Evolutionary conservation across 2,797 vertebrate species (phyloP), one percentile per base, ranked within the genome.

Genomic region (Nyctalus aviator): DNA sequence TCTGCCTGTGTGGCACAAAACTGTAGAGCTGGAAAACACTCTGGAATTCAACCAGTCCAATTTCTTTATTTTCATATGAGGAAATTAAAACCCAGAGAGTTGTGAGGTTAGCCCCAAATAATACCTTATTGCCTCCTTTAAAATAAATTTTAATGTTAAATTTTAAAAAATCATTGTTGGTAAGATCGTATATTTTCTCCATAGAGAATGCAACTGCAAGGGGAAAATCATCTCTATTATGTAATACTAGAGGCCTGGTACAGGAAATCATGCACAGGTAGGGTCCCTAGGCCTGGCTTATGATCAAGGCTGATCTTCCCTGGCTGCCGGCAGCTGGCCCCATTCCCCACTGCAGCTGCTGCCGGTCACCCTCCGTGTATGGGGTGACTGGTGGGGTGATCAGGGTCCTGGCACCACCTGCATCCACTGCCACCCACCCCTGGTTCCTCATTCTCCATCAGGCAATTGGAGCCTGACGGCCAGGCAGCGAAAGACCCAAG

Each of bases 51-150:
- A 73, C 35, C 53, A 46, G 44, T 89, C 46, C 44, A 68, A 94
- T 46, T 75, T 94, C 46, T 92, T 94, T 68, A 95, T 76, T 87
- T 93, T 93, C 68, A 81, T 20, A 57, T 35, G 57, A 90, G 41
- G 82, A 92, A 93, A 69, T 30, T 32, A 84, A 81, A n/a, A 81
- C 7, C 55, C 15, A 83, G 44, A 84, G 50, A 64, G 37, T 17
- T 68, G 32, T 55, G 46, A 72, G 32, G 27, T 93, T 32, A 82
- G 30, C n/a, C 2, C 27, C 84, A 27, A 30, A 41, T 72, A 64
- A 76, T 0, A 59, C 12, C 11, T 76, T 41, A 55, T 18, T 48
- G 32, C 27, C 17, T 69, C 18, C 62, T 89, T 78, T 88, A 91
- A 88, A 77, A 88, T 9, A 71, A 75, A 37, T 55, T 46, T 88